Evolutionary conservation across 2,113 vertebrate species (phyloP), one percentile per base, ranked within the genome.

Genomic region (Lichenostomus cassidix): DNA sequence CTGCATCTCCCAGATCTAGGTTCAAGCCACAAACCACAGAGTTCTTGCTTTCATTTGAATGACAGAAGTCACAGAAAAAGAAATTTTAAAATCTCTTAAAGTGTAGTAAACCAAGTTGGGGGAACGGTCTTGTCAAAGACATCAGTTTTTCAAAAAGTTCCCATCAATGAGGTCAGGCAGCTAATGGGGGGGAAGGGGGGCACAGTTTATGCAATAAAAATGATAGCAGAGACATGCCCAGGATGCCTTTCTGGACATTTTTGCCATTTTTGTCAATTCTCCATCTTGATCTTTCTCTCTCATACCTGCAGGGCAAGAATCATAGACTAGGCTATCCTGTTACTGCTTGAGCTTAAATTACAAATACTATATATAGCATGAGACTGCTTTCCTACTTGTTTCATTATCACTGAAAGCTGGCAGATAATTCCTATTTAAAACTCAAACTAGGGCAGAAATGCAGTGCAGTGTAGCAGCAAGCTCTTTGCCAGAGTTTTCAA

Each of bases 351-450:
- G 10, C 18, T 69, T 56, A 65, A 78, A 91, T 60, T 50, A 21
- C 21, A 60, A 71, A 55, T 59, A 52, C 24, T 63, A 80, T 53
- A 65, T 47, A 88, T 49, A 76, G n/a, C 18, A 55, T 50, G 25
- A 46, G 15, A 47, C 33, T 77, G 12, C 19, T 85, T 77, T 92
- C 50, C 27, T 60, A 28, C 14, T 76, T 62, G 14, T 35, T 95
- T 70, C 42, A 29, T 69, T 73, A 42, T 42, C 63, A 83, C 12
- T 63, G 35, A 59, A 88, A 50, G 23, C 28, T 88, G 79, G 33
- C 28, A 88, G 71, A 77, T 80, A 90, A 80, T 55, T 86, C 27
- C 55, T 59, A 27, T 67, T 80, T 65, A 89, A 92, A 93, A 63
- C 71, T 83, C 79, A 88, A 62, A 81, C 46, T 63, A 83, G 68